Evolutionary conservation across 2,888 invertebrate species (phyloP), one percentile per base, ranked within the genome.

Genomic region (Acleris laterana): DNA sequence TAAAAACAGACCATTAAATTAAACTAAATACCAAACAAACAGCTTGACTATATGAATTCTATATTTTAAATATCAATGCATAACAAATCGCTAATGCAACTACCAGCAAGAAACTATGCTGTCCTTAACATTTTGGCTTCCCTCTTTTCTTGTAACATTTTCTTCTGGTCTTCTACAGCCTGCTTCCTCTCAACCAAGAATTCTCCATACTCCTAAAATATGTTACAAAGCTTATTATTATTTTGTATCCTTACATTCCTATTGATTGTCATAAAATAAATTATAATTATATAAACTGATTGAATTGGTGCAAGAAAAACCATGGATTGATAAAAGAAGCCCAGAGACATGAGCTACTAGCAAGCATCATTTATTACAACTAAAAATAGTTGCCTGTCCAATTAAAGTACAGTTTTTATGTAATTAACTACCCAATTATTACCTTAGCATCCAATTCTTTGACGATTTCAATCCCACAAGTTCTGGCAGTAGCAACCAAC

Each of bases 91-190:
- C 55, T 60, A 55, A 64, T 62, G 69, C 60, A 66, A 69, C 50
- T 59, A 63, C 49, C 63, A 49, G 58, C 51, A 13, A 57, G n/a
- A 17, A 25, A 63, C 74, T 87, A 88, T 11, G 92, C 95, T 67
- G 97, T 97, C 88, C 99, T 94, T 76, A 98, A 94, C 95, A 99
- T 95, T 93, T 98, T 98, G 0, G 98, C 96, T 91, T 98, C 97
- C 83, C 96, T 95, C 81, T 95, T 95, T 83, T 97, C 98, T 88
- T 96, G 95, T 62, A 98, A 83, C 75, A 95, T 94, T 77, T 95
- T 95, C 79, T 95, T 94, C 83, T 98, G 97, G 74, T 96, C 93
- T 77, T 95, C 96, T 2, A 98, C 93, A 71, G 95, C 87, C 44
- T 80, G 72, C 79, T 95, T 95, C 64, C 98, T 94, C 77, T 98